Evolutionary conservation across 2,797 vertebrate genomes (phyloP).

Genomic region (Eulemur rubriventer): DNA sequence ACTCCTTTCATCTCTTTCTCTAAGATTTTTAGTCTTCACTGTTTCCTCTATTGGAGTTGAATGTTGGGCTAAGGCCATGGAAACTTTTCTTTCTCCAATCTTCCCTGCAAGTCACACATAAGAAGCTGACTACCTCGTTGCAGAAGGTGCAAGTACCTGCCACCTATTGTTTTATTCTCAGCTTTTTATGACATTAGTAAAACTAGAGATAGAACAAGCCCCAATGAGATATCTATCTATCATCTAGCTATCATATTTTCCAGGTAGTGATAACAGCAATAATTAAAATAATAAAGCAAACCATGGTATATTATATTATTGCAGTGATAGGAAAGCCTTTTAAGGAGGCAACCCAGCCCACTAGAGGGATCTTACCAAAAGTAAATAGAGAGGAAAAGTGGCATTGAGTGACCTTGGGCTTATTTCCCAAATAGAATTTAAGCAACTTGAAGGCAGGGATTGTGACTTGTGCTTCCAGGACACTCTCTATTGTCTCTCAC

Average conservation of each 20-base stretch:
- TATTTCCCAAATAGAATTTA: slow-evolving; percentile 1
- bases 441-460: not conserved
- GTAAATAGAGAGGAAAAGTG: not conserved
- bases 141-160: not conserved
- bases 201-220: not conserved
- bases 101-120: not conserved
- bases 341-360: not conserved
- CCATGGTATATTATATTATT: not conserved
- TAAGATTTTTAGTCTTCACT: not conserved
- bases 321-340: not conserved
- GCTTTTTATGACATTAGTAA: not conserved
- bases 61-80: not conserved
- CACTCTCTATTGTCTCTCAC: not conserved
- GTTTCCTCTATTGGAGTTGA: not conserved
- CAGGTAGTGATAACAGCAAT: not conserved
- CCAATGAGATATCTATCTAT: not conserved
- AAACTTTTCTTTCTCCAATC: not conserved
- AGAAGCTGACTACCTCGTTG: not conserved
- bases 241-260: not conserved
- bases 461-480: not conserved
- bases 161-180: not conserved
- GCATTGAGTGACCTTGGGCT: not conserved
- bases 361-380: not conserved
- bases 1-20: not conserved
- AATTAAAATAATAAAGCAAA: not conserved